Evolutionary conservation across 2,888 invertebrate genomes (phyloP).

Genomic region (Parasteatoda lunata): DNA sequence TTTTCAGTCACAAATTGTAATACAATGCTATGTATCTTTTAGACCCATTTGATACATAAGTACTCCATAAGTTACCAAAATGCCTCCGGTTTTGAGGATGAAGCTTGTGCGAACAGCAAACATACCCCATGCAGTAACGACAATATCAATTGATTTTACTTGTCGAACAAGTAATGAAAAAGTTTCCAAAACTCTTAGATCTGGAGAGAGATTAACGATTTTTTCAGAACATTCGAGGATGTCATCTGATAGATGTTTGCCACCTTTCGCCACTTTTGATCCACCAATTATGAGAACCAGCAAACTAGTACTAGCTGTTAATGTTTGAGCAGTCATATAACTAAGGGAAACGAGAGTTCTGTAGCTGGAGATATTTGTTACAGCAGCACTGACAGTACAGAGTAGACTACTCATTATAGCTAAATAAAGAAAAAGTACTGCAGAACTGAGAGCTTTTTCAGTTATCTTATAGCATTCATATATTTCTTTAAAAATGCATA

Average conservation of each 20-base stretch:
- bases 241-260: slow-evolving; percentile 3
- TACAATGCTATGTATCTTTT: no score
- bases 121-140: slow-evolving; percentile 34
- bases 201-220: neutral
- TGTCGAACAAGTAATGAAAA: slow-evolving; percentile 26
- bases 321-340: neutral
- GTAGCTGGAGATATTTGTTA: slow-evolving; percentile 8
- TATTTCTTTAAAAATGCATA: slow-evolving; percentile 9
- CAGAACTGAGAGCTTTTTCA: slow-evolving; percentile 18
- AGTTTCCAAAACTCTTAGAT: neutral
- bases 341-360: neutral
- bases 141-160: slow-evolving; percentile 12
- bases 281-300: slow-evolving; percentile 23
- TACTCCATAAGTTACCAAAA: slow-evolving; percentile 46
- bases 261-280: neutral
- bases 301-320: slow-evolving; percentile 6
- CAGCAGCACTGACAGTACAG: slow-evolving; percentile 16
- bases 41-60: slow-evolving; percentile 40
- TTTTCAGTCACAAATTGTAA: no score
- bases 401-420: slow-evolving; percentile 19
- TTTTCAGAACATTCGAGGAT: slow-evolving; percentile 21
- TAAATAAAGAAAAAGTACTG: slow-evolving; percentile 14
- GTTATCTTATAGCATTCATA: neutral
- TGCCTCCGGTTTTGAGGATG: slow-evolving; percentile 19
- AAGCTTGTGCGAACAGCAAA: slow-evolving; percentile 34